Evolutionary conservation across 2,888 invertebrate species (phyloP), one percentile per base, ranked within the genome.

Genomic region (Thereva nobilitata): DNA sequence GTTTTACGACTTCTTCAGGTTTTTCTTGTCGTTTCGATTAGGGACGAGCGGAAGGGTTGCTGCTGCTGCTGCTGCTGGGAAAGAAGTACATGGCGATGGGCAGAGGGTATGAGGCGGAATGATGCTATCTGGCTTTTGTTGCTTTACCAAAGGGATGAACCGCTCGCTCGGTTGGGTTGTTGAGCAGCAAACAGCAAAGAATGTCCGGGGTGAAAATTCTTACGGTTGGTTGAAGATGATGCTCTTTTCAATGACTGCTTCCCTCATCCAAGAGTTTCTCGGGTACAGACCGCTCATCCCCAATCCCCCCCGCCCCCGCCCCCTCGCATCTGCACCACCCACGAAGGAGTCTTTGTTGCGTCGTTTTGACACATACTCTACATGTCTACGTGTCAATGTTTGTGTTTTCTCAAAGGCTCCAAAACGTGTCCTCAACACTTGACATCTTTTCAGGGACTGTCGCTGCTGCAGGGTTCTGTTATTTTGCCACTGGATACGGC

Each of bases 11-110:
- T 50, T 50, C 50, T 47, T 50, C 23, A 35, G 61, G 40, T 47
- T 59, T 61, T 61, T 50, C 50, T 61, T 57, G 49, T 61, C 61
- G 49, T 61, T 61, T 61, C 50, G 50, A 59, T 59, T 59, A 47
- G 57, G 41, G 47, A n/a, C 37, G 47, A 47, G 50, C 37, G 37
- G 47, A 59, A 59, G 57, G 57, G 57, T 59, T 55, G 38, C 23
- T 55, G 23, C 40, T 61, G n/a, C 61, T 12, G 41, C 38, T 7
- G 40, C 35, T 49, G 41, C 40, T 61, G n/a, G 34, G 9, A 23
- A 9, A 23, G 40, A 4, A 35, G 5, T 4, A 9, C 5, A 50
- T 9, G 38, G 50, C 50, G n/a, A 7, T 37, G 2, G 34, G 47
- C 35, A 12, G 41, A 41, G 9, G 55, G 55, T 10, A n/a, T 12